These are phyloP conservation scores for Percopsis transmontana DNA, from an alignment of 2,113 vertebrate species.

Conservation along the genomic window DNA sequence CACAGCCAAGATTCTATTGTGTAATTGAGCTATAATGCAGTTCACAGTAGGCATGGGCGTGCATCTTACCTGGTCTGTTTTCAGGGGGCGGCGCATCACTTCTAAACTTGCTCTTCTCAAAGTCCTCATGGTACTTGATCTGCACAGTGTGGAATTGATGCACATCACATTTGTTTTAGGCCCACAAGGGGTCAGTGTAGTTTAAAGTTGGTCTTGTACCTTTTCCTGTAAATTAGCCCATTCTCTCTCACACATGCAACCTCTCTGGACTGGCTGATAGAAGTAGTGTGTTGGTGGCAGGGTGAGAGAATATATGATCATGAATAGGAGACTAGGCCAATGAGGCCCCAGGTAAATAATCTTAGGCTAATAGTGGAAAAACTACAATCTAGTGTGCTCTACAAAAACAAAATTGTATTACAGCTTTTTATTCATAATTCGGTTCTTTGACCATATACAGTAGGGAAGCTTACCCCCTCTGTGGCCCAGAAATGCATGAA, in stretches of 20 bases:
- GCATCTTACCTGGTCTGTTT: constrained; percentile 72
- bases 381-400: neutral
- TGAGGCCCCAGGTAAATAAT: neutral
- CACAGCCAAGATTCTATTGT: constrained; percentile 7
- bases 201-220: neutral
- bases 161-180: constrained; percentile 11
- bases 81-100: constrained; percentile 76
- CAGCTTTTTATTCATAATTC: neutral
- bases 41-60: neutral
- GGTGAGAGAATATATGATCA: neutral
- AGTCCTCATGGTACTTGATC: constrained; percentile 98
- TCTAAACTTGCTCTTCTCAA: constrained; percentile 89
- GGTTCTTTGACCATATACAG: neutral
- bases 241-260: neutral
- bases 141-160: constrained; percentile 49
- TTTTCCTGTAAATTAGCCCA: neutral
- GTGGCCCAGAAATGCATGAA: constrained; percentile 63
- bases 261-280: neutral
- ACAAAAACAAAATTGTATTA: neutral
- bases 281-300: neutral
- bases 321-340: neutral
- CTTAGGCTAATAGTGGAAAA: neutral
- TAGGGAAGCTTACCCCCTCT: constrained; percentile 61
- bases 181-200: constrained; percentile 30
- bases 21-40: neutral